Evolutionary conservation across 2,113 vertebrate species (phyloP).

Genomic region (Ceratotherium simum): DNA sequence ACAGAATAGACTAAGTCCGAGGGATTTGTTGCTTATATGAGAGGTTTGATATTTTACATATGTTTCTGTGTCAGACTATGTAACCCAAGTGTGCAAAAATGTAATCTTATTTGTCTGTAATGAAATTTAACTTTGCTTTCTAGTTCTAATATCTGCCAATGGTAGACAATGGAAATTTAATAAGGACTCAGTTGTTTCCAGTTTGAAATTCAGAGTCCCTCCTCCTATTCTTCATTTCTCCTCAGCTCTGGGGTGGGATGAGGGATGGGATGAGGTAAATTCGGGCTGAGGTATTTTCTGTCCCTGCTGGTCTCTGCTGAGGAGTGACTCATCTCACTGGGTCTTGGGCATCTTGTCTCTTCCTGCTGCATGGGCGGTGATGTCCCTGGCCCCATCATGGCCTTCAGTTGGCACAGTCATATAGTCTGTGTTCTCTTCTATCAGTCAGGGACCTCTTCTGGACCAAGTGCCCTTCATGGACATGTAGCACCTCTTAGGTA

Average conservation of each 20-base stretch:
- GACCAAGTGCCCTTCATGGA: background rate
- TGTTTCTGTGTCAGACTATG: background rate
- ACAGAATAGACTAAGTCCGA: background rate
- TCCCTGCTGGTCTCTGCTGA: background rate
- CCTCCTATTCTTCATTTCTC: background rate
- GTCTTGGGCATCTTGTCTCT: background rate
- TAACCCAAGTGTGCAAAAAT: background rate
- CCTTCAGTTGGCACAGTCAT: background rate
- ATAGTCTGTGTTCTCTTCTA: background rate
- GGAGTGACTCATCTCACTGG: background rate
- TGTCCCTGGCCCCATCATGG: background rate
- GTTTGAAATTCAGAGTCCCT: background rate
- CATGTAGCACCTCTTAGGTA: background rate
- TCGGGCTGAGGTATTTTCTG: background rate
- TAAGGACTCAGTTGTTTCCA: background rate
- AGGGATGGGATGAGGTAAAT: background rate
- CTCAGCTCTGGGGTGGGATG: background rate
- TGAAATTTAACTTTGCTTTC: background rate
- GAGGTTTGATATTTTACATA: background rate
- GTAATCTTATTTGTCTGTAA: background rate
- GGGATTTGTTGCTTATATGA: background rate
- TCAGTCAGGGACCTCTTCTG: background rate
- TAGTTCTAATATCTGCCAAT: background rate
- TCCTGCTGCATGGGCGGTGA: background rate
- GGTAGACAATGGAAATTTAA: background rate